These are phyloP conservation scores for Odontesthes bonariensis DNA, from an alignment of 2,113 vertebrate genomes.

Conservation along the genomic window DNA sequence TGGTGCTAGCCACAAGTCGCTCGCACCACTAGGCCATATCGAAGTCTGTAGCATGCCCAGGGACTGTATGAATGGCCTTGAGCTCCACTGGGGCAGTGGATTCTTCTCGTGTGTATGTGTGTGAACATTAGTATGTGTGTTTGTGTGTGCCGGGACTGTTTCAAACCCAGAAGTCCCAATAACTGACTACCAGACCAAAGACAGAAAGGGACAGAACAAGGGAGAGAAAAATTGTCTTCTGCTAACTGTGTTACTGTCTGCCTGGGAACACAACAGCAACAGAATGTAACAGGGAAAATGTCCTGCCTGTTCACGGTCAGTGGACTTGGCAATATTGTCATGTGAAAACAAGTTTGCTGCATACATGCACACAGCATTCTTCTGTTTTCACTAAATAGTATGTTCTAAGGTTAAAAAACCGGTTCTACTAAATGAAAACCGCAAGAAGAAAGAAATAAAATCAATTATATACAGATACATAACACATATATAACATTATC, in stretches of 20 bases:
- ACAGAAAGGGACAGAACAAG: conserved; percentile 35
- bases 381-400: neutral
- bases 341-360: conserved; percentile 18
- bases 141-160: conserved; percentile 41
- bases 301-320: conserved; percentile 7
- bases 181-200: conserved; percentile 70
- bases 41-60: conserved; percentile 68
- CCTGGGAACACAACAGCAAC: conserved; percentile 26
- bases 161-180: conserved; percentile 70
- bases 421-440: neutral
- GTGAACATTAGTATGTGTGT: conserved; percentile 15
- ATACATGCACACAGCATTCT: neutral
- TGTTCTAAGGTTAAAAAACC: neutral
- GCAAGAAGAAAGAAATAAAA: neutral
- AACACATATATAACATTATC: too few relatives aligned
- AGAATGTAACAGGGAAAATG: conserved; percentile 28
- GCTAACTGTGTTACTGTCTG: conserved; percentile 53
- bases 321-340: conserved; percentile 13
- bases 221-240: conserved; percentile 46
- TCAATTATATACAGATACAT: too few relatives aligned
- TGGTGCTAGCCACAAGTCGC: conserved; percentile 69
- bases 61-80: conserved; percentile 75
- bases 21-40: conserved; percentile 75
- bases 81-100: conserved; percentile 66
- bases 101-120: conserved; percentile 45